Evolutionary conservation across 2,888 invertebrate species (phyloP), one percentile per base, ranked within the genome.

Genomic region (Epirrhoe tristata): DNA sequence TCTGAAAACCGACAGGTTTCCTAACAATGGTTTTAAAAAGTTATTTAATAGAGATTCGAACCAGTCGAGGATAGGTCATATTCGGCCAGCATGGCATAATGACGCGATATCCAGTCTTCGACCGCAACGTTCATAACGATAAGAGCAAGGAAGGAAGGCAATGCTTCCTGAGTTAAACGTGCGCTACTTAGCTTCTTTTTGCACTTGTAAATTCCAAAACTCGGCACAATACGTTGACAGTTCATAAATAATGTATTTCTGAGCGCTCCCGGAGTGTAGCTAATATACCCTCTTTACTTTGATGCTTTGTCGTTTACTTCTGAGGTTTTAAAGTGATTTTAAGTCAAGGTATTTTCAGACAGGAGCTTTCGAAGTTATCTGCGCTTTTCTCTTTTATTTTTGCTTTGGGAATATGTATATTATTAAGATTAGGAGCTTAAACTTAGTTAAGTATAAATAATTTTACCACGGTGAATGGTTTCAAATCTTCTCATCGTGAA

Each of bases 241-340:
- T 56, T 62, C 54, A 55, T 67, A 63, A 58, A 59, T 67, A 59
- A 63, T 67, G 67, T 63, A 63, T 67, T 63, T 56, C 52, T 67
- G 58, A 63, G 63, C 63, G 56, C 63, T 55, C 52, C 58, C 24
- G 50, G 34, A 43, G 36, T 32, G 50, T 16, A 36, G 60, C 53
- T 55, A 62, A 60, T 54, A 56, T 60, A 56, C 61, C 31, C 61
- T 34, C 36, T 46, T 54, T 32, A 46, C 50, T 61, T 50, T 39
- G 58, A 56, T 58, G 50, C 31, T 60, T 16, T 12, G 50, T 56
- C 34, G 52, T 57, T 52, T 57, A 64, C 52, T 66, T 62, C 36
- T 57, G 48, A 48, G 52, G 31, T 60, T 51, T 16, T 32, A 34
- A 7, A 39, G 3, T 12, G 48, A 32, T 43, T 48, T 24, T 17